A percentile compares a stretch with the other conserved stretches of the same genome.
These are phyloP conservation scores for Stylophora pistillata DNA, from an alignment of 64 coral and sea anemone genomes.

Conservation along the genomic window DNA sequence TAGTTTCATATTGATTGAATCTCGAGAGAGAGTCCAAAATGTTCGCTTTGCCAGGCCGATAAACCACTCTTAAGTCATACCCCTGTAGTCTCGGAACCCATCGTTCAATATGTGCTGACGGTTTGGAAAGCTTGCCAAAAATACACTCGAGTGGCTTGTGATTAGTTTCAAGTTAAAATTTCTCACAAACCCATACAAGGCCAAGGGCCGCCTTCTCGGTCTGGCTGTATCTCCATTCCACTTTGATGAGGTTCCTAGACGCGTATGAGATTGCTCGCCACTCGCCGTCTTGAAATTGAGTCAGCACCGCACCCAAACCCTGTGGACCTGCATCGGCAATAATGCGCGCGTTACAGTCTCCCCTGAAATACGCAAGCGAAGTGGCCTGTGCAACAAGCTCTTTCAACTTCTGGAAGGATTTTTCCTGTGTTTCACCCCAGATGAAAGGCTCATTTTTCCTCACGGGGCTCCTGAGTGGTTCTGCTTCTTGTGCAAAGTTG, in stretches of 20 bases:
- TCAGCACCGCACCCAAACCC: background rate
- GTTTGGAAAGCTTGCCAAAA: slow-evolving; percentile 11
- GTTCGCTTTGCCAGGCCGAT: background rate
- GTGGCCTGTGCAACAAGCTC: slow-evolving; percentile 10
- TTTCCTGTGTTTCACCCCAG: background rate
- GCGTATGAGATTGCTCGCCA: slow-evolving; percentile 5
- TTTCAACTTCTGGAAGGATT: slow-evolving; percentile 29
- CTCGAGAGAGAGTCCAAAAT: background rate
- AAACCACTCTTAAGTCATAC: background rate
- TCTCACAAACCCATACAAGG: background rate
- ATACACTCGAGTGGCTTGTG: slow-evolving; percentile 68
- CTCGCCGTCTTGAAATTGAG: slow-evolving; percentile 15
- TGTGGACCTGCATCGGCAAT: slow-evolving; percentile 34
- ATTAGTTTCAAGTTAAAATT: slow-evolving; percentile 46
- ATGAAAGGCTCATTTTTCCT: slow-evolving; percentile 33
- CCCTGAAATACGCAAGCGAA: slow-evolving; percentile 38
- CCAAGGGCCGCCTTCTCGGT: slow-evolving; percentile 23
- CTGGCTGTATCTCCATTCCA: background rate
- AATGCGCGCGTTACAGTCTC: slow-evolving; percentile 40
- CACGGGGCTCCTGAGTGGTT: slow-evolving; percentile 4
- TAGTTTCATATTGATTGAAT: background rate
- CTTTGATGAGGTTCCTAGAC: background rate
- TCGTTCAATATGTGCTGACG: slow-evolving; percentile 13
- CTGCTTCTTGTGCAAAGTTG: slow-evolving; percentile 20
- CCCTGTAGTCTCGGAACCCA: slow-evolving; percentile 54